A percentile compares a stretch with the other conserved stretches of the same genome.
Evolutionary conservation across 2,797 vertebrate species (phyloP).

Genomic region (Nasua narica): DNA sequence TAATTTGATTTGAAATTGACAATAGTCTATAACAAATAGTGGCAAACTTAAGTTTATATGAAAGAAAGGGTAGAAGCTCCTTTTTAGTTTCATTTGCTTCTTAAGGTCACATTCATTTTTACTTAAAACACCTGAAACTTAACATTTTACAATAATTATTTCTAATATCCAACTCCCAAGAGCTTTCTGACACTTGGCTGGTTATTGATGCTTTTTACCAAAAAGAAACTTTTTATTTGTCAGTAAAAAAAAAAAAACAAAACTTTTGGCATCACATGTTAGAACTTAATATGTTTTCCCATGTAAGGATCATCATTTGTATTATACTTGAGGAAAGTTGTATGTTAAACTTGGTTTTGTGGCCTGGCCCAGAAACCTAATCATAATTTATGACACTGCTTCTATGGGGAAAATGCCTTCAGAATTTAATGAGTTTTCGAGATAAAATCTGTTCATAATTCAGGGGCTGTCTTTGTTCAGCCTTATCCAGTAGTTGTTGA

Average conservation of each 20-base stretch:
- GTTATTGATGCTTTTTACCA: background rate
- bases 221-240: conserved; percentile 12
- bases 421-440: conserved; percentile 11
- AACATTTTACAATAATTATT: background rate
- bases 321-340: background rate
- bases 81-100: background rate
- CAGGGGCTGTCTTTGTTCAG: background rate
- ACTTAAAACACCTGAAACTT: background rate
- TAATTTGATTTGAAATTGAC: conserved; percentile 23
- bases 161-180: background rate
- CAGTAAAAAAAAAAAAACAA: background rate
- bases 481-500: background rate
- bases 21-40: background rate
- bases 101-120: conserved; percentile 4
- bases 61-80: background rate
- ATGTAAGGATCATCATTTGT: background rate
- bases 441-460: background rate
- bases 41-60: background rate
- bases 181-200: background rate
- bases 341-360: conserved; percentile 12
- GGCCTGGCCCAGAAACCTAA: background rate
- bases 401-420: background rate
- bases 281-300: background rate
- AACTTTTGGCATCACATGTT: background rate
- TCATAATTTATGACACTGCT: conserved; percentile 1